A percentile compares a stretch with the other conserved stretches of the same genome.
phyloP scores from a whole-genome alignment of 2,113 vertebrate species.

The Hippolais icterina region DNA sequence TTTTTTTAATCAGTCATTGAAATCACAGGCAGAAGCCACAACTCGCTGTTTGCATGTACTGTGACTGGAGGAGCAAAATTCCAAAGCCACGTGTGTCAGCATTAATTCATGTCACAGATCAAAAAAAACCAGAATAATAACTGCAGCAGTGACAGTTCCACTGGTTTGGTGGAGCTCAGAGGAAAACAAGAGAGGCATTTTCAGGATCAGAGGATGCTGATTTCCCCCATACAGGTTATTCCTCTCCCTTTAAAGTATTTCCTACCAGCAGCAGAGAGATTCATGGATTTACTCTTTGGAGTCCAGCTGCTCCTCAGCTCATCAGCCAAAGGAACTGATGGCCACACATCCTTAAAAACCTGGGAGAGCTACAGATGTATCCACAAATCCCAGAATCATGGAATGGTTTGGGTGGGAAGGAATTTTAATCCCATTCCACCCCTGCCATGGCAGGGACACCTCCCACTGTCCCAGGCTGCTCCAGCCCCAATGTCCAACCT shows the following conservation, averaged over 20 bases:
- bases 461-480: not conserved
- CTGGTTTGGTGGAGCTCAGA: not conserved
- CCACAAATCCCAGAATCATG: not conserved
- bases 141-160: not conserved
- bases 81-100: not conserved
- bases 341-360: not conserved
- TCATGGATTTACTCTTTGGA: not conserved
- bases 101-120: constrained; percentile 6
- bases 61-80: not conserved
- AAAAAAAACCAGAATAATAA: not conserved
- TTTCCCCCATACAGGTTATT: not conserved
- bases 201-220: not conserved
- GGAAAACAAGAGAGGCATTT: not conserved
- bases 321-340: not conserved
- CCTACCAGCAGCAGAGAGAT: not conserved
- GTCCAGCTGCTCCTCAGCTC: not conserved
- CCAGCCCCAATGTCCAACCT: not conserved
- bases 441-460: not conserved
- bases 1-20: not conserved
- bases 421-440: accelerated
- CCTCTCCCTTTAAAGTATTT: not conserved
- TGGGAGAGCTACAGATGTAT: not conserved
- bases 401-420: not conserved
- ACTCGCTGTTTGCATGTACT: not conserved
- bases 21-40: constrained; percentile 30